phyloP scores from a whole-genome alignment of 2,113 vertebrate species.

The Pachypanchax playfairii region DNA sequence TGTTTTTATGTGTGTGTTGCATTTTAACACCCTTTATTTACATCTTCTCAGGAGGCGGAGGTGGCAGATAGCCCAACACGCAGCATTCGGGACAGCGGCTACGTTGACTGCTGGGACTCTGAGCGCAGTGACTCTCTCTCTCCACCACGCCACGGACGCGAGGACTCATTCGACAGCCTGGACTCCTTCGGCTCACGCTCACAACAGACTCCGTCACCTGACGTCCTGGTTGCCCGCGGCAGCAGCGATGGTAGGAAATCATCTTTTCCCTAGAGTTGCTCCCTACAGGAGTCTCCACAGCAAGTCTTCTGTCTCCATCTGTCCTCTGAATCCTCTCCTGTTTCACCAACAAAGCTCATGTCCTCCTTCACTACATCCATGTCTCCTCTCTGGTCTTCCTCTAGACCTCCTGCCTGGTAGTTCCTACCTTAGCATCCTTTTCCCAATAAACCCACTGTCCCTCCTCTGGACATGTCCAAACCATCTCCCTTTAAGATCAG shows the following conservation, averaged over 20 bases:
- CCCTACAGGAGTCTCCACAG: accelerated
- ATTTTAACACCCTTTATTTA: no score
- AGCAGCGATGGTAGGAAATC: constrained; percentile 93
- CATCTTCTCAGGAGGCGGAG: constrained; percentile 85
- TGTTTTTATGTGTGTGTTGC: background rate
- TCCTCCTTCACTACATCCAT: no score
- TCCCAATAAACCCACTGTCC: no score
- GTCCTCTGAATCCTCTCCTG: no score
- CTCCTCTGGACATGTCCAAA: no score
- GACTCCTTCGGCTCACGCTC: constrained; percentile 97
- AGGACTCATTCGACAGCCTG: constrained; percentile 99
- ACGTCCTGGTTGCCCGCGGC: constrained; percentile 89
- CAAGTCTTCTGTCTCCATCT: no score
- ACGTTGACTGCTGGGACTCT: constrained; percentile 97
- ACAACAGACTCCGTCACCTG: constrained; percentile 94
- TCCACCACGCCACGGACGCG: constrained; percentile 89
- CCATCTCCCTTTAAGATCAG: background rate
- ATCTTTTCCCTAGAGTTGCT: no score
- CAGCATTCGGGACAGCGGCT: constrained; percentile 95
- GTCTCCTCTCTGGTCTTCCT: no score
- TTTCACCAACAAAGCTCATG: no score
- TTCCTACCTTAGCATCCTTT: no score
- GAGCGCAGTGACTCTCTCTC: constrained; percentile 97
- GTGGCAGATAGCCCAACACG: constrained; percentile 90
- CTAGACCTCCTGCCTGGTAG: no score